Base-by-base conservation (phyloP, 2,113 vertebrate genomes). In the Cinclus cinclus region DNA sequence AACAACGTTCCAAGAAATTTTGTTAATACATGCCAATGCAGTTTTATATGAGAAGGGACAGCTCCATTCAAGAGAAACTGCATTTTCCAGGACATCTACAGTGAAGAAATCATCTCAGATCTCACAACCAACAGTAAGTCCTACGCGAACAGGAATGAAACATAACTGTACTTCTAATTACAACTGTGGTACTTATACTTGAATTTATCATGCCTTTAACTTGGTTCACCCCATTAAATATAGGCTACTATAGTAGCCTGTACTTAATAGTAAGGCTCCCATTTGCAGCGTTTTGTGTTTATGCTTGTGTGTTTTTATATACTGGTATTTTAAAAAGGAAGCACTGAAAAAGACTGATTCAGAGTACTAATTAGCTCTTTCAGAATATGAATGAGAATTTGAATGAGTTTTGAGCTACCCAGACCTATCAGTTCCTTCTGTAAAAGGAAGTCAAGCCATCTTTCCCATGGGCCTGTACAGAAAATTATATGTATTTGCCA, bases 51-150 rank as follows among this genome's bases (percentile, higher is more conserved):
- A 93, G 82, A 67, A 89, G 71, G 56, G 80, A 95, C 30, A 89
- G 78, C 68, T 79, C 50, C 30, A 83, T 42, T 87, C 62, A 76
- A 92, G 74, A 95, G 73, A 73, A 95, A 69, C 65, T 77, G 30
- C 83, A 69, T 95, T 96, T 92, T 83, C 83, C 44, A 19, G 56
- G 73, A 92, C 24, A 89, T 79, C 94, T 83, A 49, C 70, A 68
- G 68, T 52, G 91, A 96, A 95, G 95, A 91, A 95, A 94, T 74
- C 74, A 50, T 77, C 67, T 80, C 44, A 90, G 93, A 96, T 33
- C 30, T 87, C 75, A 39, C 52, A 64, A 56, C 90, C 49, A 87
- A 37, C 77, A 86, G 95, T 94, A 95, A 97, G 95, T 93, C 37
- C 49, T 83, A 58, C 24, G 39, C 24, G 80, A 87, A 84, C 10